Evolutionary conservation across 2,797 vertebrate species (phyloP).

Genomic region (Onychomys torridus): DNA sequence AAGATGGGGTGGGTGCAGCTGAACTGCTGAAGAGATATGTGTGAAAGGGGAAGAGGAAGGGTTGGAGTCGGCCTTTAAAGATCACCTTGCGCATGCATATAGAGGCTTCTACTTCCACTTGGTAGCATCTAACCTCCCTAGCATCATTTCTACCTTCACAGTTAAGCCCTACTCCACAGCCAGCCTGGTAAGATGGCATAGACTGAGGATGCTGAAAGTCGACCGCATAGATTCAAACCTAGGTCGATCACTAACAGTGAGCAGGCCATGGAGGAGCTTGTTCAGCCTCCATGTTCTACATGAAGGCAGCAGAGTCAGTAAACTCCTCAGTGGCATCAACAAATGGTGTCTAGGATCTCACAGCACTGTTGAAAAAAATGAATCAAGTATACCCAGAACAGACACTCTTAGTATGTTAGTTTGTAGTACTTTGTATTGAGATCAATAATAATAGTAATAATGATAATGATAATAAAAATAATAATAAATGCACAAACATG

Average conservation of each 20-base stretch:
- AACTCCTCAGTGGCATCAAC: not conserved
- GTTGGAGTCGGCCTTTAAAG: too few species aligned
- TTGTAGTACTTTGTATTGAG: not conserved
- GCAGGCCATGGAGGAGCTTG: not conserved
- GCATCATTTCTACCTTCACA: not conserved
- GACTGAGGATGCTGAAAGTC: not conserved
- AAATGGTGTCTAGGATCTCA: not conserved
- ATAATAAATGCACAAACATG: not conserved
- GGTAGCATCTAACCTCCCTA: not conserved
- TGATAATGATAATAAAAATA: not conserved
- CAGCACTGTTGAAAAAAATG: not conserved
- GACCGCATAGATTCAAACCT: not conserved
- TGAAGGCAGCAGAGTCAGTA: not conserved
- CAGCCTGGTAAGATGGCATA: not conserved
- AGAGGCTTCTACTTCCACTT: not conserved
- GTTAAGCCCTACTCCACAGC: not conserved
- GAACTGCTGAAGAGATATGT: too few species aligned
- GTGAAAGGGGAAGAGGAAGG: too few species aligned
- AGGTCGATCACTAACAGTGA: not conserved
- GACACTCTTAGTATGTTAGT: slow-evolving; percentile 4
- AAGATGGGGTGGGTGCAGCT: too few species aligned
- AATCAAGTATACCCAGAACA: not conserved
- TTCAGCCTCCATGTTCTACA: not conserved
- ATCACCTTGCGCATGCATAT: too few species aligned
- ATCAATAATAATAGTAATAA: not conserved